These are phyloP conservation scores for Gallinago nigripennis DNA, from an alignment of 2,797 vertebrate species.

Conservation along the genomic window DNA sequence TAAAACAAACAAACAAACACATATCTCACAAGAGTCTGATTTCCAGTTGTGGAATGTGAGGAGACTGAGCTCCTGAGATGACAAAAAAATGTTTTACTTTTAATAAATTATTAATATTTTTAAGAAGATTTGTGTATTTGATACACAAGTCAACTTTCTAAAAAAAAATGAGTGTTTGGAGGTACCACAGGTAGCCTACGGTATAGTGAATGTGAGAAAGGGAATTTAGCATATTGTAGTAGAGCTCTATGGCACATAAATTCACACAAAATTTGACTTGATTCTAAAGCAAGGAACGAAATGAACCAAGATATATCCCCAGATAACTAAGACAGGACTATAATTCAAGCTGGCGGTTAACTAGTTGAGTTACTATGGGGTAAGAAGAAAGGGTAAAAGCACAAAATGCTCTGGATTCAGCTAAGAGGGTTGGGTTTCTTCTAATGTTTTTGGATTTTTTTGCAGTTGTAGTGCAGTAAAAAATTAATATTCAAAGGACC, in stretches of 20 bases:
- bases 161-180: background rate
- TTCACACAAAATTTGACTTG: background rate
- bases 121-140: background rate
- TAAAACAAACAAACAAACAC: background rate
- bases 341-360: background rate
- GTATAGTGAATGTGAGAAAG: background rate
- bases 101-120: background rate
- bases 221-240: background rate
- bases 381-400: background rate
- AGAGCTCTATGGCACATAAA: background rate
- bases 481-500: background rate
- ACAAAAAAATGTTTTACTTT: background rate
- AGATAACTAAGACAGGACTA: background rate
- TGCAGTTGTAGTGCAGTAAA: background rate
- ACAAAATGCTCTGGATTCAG: background rate
- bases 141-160: background rate
- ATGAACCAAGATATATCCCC: background rate
- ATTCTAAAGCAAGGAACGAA: background rate
- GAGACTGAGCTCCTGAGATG: background rate
- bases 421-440: background rate
- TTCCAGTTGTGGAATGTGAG: background rate
- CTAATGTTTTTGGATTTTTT: background rate
- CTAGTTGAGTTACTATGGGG: background rate
- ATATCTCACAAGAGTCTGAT: background rate
- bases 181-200: background rate